Conservation (phyloP, 2,888 invertebrate species). For the Drosophila crucigera region DNA sequence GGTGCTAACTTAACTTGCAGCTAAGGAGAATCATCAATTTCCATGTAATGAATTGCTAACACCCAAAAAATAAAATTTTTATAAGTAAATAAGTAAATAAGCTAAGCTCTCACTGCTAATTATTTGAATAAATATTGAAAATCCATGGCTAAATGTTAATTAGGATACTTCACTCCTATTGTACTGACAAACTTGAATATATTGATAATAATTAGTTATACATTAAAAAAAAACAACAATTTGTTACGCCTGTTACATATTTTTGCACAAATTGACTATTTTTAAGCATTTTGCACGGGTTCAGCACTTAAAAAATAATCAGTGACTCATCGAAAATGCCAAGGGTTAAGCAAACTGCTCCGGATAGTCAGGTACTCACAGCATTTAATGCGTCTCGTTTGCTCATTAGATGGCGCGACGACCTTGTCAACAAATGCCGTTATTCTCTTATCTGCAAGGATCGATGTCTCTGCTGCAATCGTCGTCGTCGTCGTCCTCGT, state of each 20-base stretch:
- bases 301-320: background rate
- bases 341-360: conserved; percentile 1
- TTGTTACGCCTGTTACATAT: background rate
- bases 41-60: background rate
- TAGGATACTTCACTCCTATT: background rate
- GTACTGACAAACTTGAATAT: background rate
- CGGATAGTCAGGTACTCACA: conserved; percentile 66
- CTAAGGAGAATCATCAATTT: background rate
- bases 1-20: background rate
- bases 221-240: background rate
- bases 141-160: background rate
- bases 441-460: conserved; percentile 70
- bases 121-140: background rate
- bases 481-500: conserved; percentile 8
- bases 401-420: conserved; percentile 64
- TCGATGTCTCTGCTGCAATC: conserved; percentile 44
- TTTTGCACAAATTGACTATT: background rate
- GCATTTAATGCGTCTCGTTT: conserved; percentile 52
- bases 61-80: background rate
- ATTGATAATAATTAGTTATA: too few species aligned
- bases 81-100: too few species aligned
- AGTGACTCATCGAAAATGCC: conserved; percentile 14
- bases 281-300: background rate
- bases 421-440: conserved; percentile 65
- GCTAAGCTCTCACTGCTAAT: background rate